phyloP scores from a whole-genome alignment of 2,888 invertebrate genomes.

The Orthosia cruda region DNA sequence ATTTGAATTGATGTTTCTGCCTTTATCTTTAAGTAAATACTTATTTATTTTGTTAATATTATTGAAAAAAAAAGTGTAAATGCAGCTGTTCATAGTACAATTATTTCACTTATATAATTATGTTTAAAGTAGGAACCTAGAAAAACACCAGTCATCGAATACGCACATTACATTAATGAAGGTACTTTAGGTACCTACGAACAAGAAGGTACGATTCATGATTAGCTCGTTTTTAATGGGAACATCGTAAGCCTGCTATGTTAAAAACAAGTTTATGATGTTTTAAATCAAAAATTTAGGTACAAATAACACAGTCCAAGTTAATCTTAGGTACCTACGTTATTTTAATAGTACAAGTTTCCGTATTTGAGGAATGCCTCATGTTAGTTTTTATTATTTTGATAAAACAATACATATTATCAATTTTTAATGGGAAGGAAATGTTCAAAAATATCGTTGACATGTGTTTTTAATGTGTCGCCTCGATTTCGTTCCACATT shows the following conservation, averaged over 20 bases:
- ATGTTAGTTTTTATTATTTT: constrained; percentile 12
- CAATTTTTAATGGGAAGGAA: constrained; percentile 30
- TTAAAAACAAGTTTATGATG: constrained; percentile 26
- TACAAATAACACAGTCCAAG: constrained; percentile 4
- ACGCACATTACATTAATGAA: constrained; percentile 39
- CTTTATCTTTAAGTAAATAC: not conserved
- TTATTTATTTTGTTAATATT: constrained; percentile 15
- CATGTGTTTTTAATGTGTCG: not conserved
- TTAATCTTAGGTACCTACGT: constrained; percentile 16
- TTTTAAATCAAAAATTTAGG: constrained; percentile 18
- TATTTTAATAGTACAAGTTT: constrained; percentile 45
- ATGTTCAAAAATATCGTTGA: constrained; percentile 15
- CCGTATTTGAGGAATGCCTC: constrained; percentile 36
- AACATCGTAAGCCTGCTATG: not conserved
- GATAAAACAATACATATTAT: constrained; percentile 16
- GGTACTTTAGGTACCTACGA: not conserved
- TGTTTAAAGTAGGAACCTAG: not conserved
- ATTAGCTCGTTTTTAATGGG: constrained; percentile 20
- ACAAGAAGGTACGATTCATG: constrained; percentile 3
- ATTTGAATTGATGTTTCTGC: not conserved
- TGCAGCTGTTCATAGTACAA: constrained; percentile 26
- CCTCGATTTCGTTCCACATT: not conserved
- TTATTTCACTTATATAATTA: constrained; percentile 10
- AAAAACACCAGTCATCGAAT: constrained; percentile 27
- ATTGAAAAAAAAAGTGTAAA: constrained; percentile 7